phyloP scores from a whole-genome alignment of 2,888 invertebrate species.

The Orthosia cruda region DNA sequence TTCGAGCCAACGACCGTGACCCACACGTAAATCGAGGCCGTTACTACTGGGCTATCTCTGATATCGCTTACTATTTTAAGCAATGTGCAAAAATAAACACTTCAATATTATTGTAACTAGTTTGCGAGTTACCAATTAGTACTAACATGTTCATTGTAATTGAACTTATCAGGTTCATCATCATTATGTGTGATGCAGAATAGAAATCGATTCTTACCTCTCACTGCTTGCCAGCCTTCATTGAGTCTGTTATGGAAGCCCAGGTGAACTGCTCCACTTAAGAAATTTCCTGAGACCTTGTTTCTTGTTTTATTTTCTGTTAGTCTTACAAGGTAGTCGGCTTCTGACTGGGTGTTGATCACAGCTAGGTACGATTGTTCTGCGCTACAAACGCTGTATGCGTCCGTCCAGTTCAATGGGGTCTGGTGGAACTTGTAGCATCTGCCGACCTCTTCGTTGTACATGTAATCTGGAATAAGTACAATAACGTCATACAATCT shows the following conservation, averaged over 20 bases:
- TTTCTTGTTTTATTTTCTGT: slow-evolving; percentile 24
- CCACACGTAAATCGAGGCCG: too few species aligned
- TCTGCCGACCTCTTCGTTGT: slow-evolving; percentile 71
- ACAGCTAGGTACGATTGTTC: slow-evolving; percentile 83
- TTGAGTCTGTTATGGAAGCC: slow-evolving; percentile 73
- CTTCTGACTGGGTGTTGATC: slow-evolving; percentile 73
- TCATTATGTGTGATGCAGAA: background rate
- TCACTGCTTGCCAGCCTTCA: slow-evolving; percentile 76
- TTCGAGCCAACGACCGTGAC: too few species aligned
- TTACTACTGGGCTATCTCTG: too few species aligned
- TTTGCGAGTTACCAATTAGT: background rate
- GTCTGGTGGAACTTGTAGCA: slow-evolving; percentile 84
- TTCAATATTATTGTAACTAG: background rate
- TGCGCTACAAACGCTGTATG: slow-evolving; percentile 77
- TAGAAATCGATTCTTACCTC: slow-evolving; percentile 68
- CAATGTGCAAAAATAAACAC: too few species aligned
- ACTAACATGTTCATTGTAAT: background rate
- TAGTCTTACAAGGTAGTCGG: slow-evolving; percentile 46
- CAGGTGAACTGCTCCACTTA: slow-evolving; percentile 61
- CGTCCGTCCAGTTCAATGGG: slow-evolving; percentile 82
- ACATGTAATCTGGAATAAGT: slow-evolving; percentile 78
- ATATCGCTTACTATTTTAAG: too few species aligned
- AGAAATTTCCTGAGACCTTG: slow-evolving; percentile 10
- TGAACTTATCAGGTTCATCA: too few species aligned
- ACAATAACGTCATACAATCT: background rate